Evolutionary conservation across 2,797 vertebrate genomes (phyloP), one percentile per base, ranked within the genome.

Genomic region (Sciurus carolinensis): DNA sequence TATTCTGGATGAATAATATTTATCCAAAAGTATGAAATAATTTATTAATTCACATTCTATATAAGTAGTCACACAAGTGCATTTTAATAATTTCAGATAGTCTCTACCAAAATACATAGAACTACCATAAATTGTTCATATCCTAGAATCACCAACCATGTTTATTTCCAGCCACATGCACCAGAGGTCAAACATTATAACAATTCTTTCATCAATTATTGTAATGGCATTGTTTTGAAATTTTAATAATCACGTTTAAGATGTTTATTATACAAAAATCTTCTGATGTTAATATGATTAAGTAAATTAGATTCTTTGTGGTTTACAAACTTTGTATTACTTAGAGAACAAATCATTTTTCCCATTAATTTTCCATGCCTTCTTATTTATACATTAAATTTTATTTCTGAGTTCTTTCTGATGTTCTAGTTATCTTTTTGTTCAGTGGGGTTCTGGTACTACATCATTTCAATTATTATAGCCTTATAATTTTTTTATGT

Each of bases 261-360:
- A 86, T 50, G 14, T 47, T 33, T 83, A 44, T 79, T 62, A 69
- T 62, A 69, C 90, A 26, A 82, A 82, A 76, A 39, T 86, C 13
- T 89, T 89, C 42, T 87, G 64, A 9, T 69, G 5, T 14, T 79
- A 66, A 57, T 59, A 72, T 47, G 26, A 14, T 90, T 95, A 12
- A 13, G 26, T 87, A 66, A 82, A 83, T 52, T 26, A 91, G 47
- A 18, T 80, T 92, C 47, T 87, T 54, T 87, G 33, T 94, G 47
- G 44, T 39, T 54, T 73, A 69, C 47, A 91, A 64, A 87, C 33
- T 89, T 86, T 84, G 28, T 69, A 22, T 88, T 26, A 54, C 75
- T 86, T 95, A 52, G 28, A 7, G 24, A 95, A 89, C 47, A 93
- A 96, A 73, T 28, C n/a, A 80, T 79, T 75, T 92, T 83, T 73